phyloP scores from a whole-genome alignment of 2,797 vertebrate genomes.

The Sarcoramphus papa region DNA sequence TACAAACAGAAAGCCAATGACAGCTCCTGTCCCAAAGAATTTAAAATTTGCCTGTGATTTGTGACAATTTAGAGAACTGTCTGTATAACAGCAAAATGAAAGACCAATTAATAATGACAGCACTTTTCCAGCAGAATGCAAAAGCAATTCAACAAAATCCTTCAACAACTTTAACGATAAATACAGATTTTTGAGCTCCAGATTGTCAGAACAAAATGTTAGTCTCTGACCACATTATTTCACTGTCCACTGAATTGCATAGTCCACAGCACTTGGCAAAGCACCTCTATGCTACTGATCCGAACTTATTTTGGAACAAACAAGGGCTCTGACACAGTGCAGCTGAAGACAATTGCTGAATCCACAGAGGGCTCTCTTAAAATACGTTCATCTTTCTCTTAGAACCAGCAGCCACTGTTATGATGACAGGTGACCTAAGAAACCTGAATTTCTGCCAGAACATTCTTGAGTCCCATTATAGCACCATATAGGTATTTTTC shows the following conservation, averaged over 20 bases:
- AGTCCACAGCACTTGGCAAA: not conserved
- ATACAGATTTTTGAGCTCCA: not conserved
- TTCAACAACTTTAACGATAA: not conserved
- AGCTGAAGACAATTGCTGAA: conserved; percentile 5
- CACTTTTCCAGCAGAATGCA: conserved; percentile 9
- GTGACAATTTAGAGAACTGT: conserved; percentile 49
- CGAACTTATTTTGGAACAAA: not conserved
- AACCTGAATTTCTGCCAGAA: conserved; percentile 25
- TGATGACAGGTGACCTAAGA: conserved; percentile 24
- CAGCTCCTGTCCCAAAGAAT: conserved; percentile 42
- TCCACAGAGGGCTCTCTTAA: not conserved
- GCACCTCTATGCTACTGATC: not conserved
- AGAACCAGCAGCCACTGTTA: conserved; percentile 1
- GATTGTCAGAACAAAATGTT: not conserved
- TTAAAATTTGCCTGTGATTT: conserved; percentile 44
- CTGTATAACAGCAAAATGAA: conserved; percentile 48
- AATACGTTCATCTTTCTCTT: not conserved
- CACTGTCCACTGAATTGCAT: not conserved
- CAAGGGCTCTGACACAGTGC: not conserved
- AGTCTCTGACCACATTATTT: not conserved
- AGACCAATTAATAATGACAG: conserved; percentile 48
- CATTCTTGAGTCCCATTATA: conserved; percentile 13
- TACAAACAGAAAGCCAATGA: conserved; percentile 39
- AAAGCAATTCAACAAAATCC: not conserved
- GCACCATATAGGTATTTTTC: conserved; percentile 7